Base-by-base conservation (phyloP, 2,888 invertebrate species). In the Oscheius sp. region DNA sequence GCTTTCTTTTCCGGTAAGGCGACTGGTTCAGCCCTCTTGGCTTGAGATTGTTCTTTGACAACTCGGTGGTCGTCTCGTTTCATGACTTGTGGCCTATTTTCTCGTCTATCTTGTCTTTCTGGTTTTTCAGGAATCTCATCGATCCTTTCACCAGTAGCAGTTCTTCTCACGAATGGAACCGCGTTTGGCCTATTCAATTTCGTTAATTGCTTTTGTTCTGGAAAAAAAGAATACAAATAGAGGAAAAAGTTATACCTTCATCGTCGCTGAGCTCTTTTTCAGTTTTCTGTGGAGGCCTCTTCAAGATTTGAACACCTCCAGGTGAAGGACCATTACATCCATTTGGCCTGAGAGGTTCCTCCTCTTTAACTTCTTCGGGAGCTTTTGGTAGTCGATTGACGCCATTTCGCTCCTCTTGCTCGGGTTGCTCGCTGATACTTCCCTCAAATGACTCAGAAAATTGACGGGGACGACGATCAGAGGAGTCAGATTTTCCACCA, bases 181-280 rank as follows among this genome's bases (percentile, higher is more conserved):
- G 63, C 68, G 8, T 42, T 10, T 33, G 77, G 75, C 46, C 74
- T 78, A 55, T 75, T 73, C 31, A 79, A 68, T 65, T 77, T 75
- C 20, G 79, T 79, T 76, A 79, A 74, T 69, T 75, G 76, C 25
- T 78, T 70, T 55, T 55, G 55, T 33, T 77, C 77, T 79, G 71
- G 20, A 75, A n/a, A 72, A 45, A 45, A 34, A 34, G 23, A 17
- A n/a, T n/a, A 31, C 48, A 1, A 57, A 17, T n/a, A 53, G 64
- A 55, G 12, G 25, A 29, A 15, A n/a, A n/a, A n/a, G 52, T 39
- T 55, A 64, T 55, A 75, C 74, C 79, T 42, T 78, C 79, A 53
- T 80, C 79, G 57, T 80, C 79, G 46, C 74, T 75, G 33, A 74
- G 71, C 34, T 74, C 79, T 61, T 76, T 71, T 1, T 42, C 45